These are phyloP conservation scores for Diplolepis rosae DNA, from an alignment of 2,888 invertebrate species.

Conservation along the genomic window DNA sequence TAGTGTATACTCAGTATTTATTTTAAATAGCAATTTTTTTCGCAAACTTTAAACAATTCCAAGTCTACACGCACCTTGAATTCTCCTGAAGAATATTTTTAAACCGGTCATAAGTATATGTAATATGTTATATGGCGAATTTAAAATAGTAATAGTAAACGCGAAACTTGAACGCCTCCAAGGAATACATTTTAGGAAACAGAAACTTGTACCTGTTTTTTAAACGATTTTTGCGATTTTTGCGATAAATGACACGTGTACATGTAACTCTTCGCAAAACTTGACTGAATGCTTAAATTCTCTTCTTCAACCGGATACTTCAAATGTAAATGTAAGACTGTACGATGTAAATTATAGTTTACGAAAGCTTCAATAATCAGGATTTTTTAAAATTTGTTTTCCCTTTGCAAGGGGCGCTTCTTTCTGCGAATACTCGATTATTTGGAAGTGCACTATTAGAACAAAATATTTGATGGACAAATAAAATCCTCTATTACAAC, in stretches of 20 bases:
- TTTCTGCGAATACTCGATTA: slow-evolving; percentile 20
- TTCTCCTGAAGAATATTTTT: slow-evolving; percentile 35
- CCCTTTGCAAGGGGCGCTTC: slow-evolving; percentile 2
- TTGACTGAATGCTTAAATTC: slow-evolving; percentile 24
- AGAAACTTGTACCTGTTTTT: slow-evolving; percentile 13
- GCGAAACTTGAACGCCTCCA: slow-evolving; percentile 18
- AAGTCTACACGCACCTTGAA: slow-evolving; percentile 44
- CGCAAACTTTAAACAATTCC: slow-evolving; percentile 41
- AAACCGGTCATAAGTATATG: too few species aligned
- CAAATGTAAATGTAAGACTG: slow-evolving; percentile 22
- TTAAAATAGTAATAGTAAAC: not conserved
- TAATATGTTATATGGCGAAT: not conserved
- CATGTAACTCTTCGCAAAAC: slow-evolving; percentile 1
- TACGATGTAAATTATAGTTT: slow-evolving; percentile 21
- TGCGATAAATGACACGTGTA: not conserved
- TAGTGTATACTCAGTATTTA: slow-evolving; percentile 51
- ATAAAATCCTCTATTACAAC: slow-evolving; percentile 27
- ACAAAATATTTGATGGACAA: slow-evolving; percentile 27
- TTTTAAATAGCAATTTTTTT: slow-evolving; percentile 34
- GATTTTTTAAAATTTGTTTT: not conserved
- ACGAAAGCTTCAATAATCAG: slow-evolving; percentile 16
- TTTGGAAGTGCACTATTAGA: slow-evolving; percentile 22
- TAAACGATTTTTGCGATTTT: slow-evolving; percentile 14
- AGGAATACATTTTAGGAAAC: not conserved
- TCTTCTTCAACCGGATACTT: not conserved